Evolutionary conservation across 2,113 vertebrate genomes (phyloP), one percentile per base, ranked within the genome.

Genomic region (Noctilio leporinus): DNA sequence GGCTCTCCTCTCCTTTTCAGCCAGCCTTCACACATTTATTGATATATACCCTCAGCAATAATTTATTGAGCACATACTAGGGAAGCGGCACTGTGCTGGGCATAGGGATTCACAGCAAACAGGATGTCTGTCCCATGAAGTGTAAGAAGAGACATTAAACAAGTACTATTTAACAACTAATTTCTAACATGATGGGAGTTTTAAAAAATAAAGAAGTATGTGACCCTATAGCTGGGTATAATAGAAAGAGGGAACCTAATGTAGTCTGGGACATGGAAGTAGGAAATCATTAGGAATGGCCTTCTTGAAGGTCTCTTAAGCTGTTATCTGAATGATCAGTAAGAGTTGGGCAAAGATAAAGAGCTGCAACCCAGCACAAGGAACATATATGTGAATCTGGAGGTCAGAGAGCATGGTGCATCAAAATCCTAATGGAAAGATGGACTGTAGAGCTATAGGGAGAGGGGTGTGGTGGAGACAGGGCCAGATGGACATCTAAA

Each of bases 251-350:
- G 28, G 28, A 78, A 14, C 10, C 53, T 65, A 49, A 45, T n/a
- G 5, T 33, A 26, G 10, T 16, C 65, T 70, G 14, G 70, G 33
- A 6, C 38, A 1, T 10, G 11, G 22, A 81, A 64, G 15, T 15
- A 40, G 28, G 40, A 33, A 38, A 8, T 57, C 24, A 14, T 69
- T 30, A 40, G 45, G 67, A 73, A 38, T n/a, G 9, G 47, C 22
- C 67, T 77, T 49, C n/a, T 75, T 47, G n/a, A 55, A 87, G 19
- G 26, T 28, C 77, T 85, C 94, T 55, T 24, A 67, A 30, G 26
- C 73, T 57, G 24, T 55, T 83, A 40, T 15, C 33, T 16, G 19
- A 51, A 75, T 17, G 30, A n/a, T 40, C 64, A 40, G n/a, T 69
- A 40, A 72, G 53, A 92, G 59, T 14, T 35, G 59, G 67, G 40